Evolutionary conservation across 2,888 invertebrate genomes (phyloP).

Genomic region (Polydrusus cervinus): DNA sequence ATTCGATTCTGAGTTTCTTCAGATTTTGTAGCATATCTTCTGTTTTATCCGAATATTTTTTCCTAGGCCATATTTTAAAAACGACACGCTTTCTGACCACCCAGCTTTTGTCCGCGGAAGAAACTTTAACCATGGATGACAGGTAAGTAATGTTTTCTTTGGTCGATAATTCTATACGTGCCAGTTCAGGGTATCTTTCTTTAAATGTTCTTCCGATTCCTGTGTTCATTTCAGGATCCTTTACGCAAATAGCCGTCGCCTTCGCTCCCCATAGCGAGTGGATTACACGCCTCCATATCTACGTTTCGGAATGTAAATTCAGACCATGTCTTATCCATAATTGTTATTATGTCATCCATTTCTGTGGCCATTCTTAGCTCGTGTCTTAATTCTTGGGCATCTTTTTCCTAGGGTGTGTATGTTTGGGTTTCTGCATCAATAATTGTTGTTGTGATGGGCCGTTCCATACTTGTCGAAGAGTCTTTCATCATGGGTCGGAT

Average conservation of each 20-base stretch:
- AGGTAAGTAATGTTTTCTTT: constrained; percentile 4
- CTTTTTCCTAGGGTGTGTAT: not conserved
- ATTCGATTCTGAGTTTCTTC: not conserved
- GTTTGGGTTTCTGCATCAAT: not conserved
- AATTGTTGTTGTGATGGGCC: not conserved
- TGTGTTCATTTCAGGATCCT: not conserved
- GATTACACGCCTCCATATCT: not conserved
- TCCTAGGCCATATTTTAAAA: not conserved
- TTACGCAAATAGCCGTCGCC: not conserved
- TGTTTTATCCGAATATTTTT: not conserved
- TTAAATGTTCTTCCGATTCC: not conserved
- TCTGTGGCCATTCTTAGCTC: not conserved
- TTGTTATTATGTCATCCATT: not conserved
- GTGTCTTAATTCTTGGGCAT: not conserved
- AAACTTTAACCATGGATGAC: not conserved
- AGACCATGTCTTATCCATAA: not conserved
- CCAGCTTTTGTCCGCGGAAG: not conserved
- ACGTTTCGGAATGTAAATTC: not conserved
- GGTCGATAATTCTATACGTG: not conserved
- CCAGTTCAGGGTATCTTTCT: not conserved
- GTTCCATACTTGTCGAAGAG: not conserved
- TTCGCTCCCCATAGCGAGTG: not conserved
- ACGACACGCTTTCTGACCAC: not conserved
- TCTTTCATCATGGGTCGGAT: not conserved
- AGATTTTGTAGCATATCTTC: not conserved